Evolutionary conservation across 2,113 vertebrate species (phyloP), one percentile per base, ranked within the genome.

Genomic region (Litocranius walleri): DNA sequence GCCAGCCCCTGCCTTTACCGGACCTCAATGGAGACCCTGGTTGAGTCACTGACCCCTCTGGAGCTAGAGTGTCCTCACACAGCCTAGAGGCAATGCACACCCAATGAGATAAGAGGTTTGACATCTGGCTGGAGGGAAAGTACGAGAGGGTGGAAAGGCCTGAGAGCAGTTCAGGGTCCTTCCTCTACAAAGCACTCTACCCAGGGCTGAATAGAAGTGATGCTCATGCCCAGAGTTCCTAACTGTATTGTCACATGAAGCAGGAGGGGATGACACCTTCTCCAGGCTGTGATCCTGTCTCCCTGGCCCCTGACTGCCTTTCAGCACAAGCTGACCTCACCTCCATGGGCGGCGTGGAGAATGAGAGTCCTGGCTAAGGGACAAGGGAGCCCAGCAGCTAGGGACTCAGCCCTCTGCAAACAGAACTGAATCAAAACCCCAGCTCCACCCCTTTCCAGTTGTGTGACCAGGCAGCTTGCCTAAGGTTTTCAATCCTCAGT

Each of bases 31-130:
- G 52, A 77, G 94, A 96, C 84, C 78, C 88, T n/a, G 17, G 33
- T 33, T 93, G 95, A 93, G 64, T 92, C 80, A 67, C 74, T 21
- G 48, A 85, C 62, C 64, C 52, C 56, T 94, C 62, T 59, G 48
- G 67, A 82, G 54, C 64, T 64, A 88, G 36, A 94, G 40, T 91
- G 61, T 97, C 82, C 64, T 96, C 95, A 71, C 36, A 29, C 12
- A 30, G 61, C 95, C 93, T 19, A 3, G 45, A 45, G 52, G 57
- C 83, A 17, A 33, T 19, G 15, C 95, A 91, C 50, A 7, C 57
- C 74, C 67, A 48, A 29, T 91, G 86, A 97, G 90, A 96, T 36
- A 94, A 94, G 91, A 96, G 50, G 7, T 36, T 36, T 56, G 29
- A 91, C 48, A 57, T 95, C 29, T 27, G 88, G 74, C 82, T 29